These are phyloP conservation scores for Chascanopsetta lugubris DNA, from an alignment of 2,113 vertebrate species.

Conservation along the genomic window DNA sequence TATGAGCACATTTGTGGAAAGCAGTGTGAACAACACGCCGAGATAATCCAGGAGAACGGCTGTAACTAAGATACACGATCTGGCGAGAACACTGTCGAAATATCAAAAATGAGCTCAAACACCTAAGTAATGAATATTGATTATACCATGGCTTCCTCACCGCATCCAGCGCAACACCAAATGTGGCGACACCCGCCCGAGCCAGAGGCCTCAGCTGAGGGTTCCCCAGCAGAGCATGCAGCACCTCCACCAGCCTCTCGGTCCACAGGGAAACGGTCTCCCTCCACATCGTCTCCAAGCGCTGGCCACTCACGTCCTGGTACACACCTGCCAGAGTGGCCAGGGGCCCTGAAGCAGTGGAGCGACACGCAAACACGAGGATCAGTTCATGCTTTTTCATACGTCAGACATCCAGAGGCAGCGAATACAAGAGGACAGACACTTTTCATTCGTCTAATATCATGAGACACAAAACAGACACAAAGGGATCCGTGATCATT, in stretches of 20 bases:
- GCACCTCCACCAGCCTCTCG: conserved; percentile 66
- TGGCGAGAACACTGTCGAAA: too few relatives aligned
- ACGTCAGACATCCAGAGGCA: background rate
- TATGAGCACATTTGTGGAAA: background rate
- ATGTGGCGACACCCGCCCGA: conserved; percentile 50
- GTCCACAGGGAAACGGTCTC: conserved; percentile 73
- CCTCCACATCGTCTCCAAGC: conserved; percentile 80
- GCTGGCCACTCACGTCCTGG: conserved; percentile 83
- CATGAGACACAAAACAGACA: background rate
- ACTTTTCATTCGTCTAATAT: background rate
- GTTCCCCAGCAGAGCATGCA: conserved; percentile 77
- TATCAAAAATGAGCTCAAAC: background rate
- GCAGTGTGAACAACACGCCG: background rate
- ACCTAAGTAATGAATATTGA: background rate
- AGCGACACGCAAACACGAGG: background rate
- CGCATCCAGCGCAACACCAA: conserved; percentile 77
- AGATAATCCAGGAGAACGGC: background rate
- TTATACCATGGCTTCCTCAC: conserved; percentile 62
- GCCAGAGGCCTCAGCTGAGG: conserved; percentile 77
- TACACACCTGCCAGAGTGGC: conserved; percentile 85
- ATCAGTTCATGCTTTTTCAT: background rate
- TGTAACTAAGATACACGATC: too few relatives aligned
- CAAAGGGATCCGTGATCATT: background rate
- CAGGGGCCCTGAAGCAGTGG: conserved; percentile 79
- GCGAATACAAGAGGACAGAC: background rate